Conservation (phyloP, 1,140 invertebrate genomes). For the Belonocnema kinseyi region DNA sequence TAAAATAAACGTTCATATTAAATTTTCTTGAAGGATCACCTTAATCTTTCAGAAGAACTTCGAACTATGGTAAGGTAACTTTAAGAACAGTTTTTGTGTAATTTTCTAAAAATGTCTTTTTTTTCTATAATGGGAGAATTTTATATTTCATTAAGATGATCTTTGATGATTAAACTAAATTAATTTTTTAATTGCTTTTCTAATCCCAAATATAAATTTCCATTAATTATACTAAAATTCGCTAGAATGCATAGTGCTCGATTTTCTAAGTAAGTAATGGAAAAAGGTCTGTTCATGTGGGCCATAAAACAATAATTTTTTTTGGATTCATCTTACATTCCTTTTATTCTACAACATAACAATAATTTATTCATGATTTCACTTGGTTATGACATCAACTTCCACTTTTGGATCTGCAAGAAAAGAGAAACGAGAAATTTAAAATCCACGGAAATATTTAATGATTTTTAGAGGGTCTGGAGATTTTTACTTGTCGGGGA, state of each 20-base stretch:
- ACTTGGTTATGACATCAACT: constrained; percentile 20
- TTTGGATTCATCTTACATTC: constrained; percentile 32
- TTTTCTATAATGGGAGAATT: no score
- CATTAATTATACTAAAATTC: neutral
- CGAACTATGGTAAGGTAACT: no score
- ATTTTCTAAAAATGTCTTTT: no score
- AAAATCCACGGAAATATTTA: constrained; percentile 11
- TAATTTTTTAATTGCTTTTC: neutral
- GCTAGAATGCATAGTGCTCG: neutral
- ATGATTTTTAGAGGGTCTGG: constrained; percentile 20
- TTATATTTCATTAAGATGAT: no score
- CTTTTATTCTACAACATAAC: constrained; percentile 45
- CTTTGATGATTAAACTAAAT: no score
- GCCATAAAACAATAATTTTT: neutral
- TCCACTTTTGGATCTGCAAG: constrained; percentile 62
- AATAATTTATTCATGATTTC: constrained; percentile 17
- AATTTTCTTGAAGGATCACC: no score
- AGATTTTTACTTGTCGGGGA: no score
- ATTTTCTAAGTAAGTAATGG: neutral
- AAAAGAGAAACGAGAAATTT: constrained; percentile 38
- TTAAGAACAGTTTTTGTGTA: no score
- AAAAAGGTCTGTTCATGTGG: constrained; percentile 5
- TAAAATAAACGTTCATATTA: no score
- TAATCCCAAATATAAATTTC: neutral
- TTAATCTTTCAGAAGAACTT: no score